Base-by-base conservation (phyloP, 2,797 vertebrate genomes). In the Falco biarmicus region DNA sequence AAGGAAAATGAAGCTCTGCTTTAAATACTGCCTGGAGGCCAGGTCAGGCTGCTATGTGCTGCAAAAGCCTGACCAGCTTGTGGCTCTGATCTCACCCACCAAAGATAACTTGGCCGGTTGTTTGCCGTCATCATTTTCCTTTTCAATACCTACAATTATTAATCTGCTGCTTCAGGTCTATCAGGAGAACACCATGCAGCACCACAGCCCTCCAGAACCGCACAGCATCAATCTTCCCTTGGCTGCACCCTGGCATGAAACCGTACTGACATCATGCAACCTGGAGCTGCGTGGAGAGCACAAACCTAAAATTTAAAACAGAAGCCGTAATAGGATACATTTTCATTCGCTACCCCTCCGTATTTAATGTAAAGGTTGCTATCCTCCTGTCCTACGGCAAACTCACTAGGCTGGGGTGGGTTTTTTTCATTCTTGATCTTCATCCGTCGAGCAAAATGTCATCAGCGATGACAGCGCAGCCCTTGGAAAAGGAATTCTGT, bases 391-490 rank as follows among this genome's bases (percentile, higher is more conserved):
- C 64, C 57, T 17, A 59, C 29, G 32, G 54, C 80, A 95, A 85
- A 75, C 22, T 41, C 13, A 2, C 65, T 50, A 45, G 47, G 34
- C 12, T 78, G 57, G 60, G 4, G 1, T 0, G 41, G 41, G 5
- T 4, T 34, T 22, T 87, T 84, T 70, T 22, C 29, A 21, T 61
- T 90, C 31, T 74, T 91, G 82, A 86, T 84, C 78, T 87, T 84
- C 81, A 90, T 80, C 82, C 79, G 77, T 93, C 4, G 11, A 91
- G 51, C 45, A 81, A 87, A 94, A 94, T 53, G 79, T 37, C 93
- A 85, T 63, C 61, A 6, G 59, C 4, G 39, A 84, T 92, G 93
- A 78, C 73, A 91, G 65, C 1, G 18, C 31, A 34, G 87, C 79
- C 60, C 82, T 81, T 21, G 69, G 50, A 56, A 56, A 88, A 88